Conservation (phyloP, 2,113 vertebrate genomes). For the Pteronura brasiliensis region DNA sequence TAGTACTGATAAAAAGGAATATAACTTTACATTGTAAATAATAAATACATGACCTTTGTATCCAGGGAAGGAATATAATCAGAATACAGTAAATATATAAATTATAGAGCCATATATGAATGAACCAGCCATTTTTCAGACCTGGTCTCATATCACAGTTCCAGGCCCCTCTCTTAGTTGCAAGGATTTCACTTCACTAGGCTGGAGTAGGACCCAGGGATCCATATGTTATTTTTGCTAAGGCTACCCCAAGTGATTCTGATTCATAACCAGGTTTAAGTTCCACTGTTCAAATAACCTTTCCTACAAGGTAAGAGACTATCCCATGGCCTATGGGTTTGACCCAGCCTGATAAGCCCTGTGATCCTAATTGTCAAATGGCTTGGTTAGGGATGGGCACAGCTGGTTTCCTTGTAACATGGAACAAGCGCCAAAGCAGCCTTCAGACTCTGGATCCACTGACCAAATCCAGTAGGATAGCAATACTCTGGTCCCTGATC, state of each 20-base stretch:
- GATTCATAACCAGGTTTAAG: constrained; percentile 9
- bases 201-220: neutral
- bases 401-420: neutral
- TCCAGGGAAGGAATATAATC: neutral
- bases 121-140: constrained; percentile 8
- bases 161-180: neutral
- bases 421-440: neutral
- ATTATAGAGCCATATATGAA: neutral
- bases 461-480: neutral
- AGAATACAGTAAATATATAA: constrained; percentile 24
- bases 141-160: neutral
- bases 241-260: neutral
- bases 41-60: neutral
- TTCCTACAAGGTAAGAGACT: neutral
- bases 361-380: neutral
- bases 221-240: neutral
- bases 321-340: neutral
- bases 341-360: neutral
- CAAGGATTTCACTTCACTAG: neutral
- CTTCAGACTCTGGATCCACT: neutral
- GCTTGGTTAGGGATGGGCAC: neutral
- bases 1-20: neutral
- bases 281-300: neutral
- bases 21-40: neutral
- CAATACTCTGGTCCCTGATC: neutral